Conservation (phyloP, 2,888 invertebrate species). For the Pseudococcus jackbeardsleyi region DNA sequence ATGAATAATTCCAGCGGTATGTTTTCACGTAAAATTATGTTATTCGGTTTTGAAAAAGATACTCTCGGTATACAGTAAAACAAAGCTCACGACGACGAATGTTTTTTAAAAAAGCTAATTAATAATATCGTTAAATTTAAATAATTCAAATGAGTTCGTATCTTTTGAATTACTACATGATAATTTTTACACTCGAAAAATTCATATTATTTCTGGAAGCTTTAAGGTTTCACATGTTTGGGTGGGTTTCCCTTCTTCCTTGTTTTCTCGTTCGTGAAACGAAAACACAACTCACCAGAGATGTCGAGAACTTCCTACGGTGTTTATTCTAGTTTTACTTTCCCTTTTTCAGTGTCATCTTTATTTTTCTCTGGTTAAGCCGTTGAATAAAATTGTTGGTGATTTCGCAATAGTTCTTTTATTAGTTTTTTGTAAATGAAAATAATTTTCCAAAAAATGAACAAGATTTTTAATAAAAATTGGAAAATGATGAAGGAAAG, state of each 20-base stretch:
- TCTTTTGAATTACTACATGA: constrained; percentile 8
- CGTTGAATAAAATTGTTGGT: too few relatives aligned
- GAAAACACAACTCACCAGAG: not conserved
- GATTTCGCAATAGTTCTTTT: too few relatives aligned
- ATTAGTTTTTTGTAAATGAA: too few relatives aligned
- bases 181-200: constrained; percentile 14
- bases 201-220: not conserved
- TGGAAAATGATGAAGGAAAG: too few relatives aligned
- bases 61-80: not conserved
- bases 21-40: constrained; percentile 24
- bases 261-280: not conserved
- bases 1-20: constrained; percentile 28
- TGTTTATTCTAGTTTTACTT: not conserved
- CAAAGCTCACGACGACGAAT: constrained; percentile 16
- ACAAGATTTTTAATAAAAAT: too few relatives aligned
- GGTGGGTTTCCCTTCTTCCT: not conserved
- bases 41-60: constrained; percentile 8
- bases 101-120: constrained; percentile 28
- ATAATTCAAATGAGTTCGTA: constrained; percentile 3
- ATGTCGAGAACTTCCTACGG: not conserved
- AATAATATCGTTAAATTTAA: constrained; percentile 24
- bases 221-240: not conserved
- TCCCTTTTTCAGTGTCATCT: too few relatives aligned
- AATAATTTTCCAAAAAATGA: too few relatives aligned
- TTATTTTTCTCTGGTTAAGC: too few relatives aligned